Conservation (phyloP, 2,113 vertebrate species). For the Gopherus flavomarginatus region DNA sequence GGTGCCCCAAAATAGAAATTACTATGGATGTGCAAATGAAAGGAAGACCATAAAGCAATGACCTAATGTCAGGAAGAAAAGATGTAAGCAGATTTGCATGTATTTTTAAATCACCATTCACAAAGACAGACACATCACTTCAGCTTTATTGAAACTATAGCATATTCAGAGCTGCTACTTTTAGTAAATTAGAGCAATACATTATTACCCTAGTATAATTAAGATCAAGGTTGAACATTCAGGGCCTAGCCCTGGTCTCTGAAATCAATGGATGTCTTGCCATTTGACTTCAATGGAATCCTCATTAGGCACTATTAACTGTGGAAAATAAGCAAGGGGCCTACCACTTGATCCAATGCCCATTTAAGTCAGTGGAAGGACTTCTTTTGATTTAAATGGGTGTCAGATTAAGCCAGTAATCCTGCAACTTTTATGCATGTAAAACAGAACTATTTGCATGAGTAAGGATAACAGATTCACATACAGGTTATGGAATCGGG, state of each 20-base stretch:
- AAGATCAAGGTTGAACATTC: constrained; percentile 67
- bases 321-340: constrained; percentile 31
- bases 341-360: background rate
- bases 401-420: background rate
- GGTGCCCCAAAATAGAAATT: constrained; percentile 78
- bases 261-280: constrained; percentile 39
- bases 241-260: constrained; percentile 22
- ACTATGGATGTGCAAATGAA: constrained; percentile 78
- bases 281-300: constrained; percentile 68
- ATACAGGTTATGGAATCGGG: constrained; percentile 28
- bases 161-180: constrained; percentile 78
- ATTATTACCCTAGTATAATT: constrained; percentile 74
- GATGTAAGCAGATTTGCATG: constrained; percentile 79
- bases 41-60: constrained; percentile 78
- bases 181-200: constrained; percentile 75
- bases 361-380: background rate
- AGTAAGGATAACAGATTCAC: constrained; percentile 15
- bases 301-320: constrained; percentile 22
- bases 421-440: background rate
- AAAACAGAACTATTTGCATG: background rate
- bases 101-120: constrained; percentile 78
- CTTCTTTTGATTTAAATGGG: background rate
- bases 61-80: constrained; percentile 80
- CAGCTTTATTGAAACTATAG: constrained; percentile 64
- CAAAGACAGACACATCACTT: constrained; percentile 75